Base-by-base conservation (phyloP, 37 sponge, comb jelly and placozoan genomes). In the Aphrocallistes beatrix region DNA sequence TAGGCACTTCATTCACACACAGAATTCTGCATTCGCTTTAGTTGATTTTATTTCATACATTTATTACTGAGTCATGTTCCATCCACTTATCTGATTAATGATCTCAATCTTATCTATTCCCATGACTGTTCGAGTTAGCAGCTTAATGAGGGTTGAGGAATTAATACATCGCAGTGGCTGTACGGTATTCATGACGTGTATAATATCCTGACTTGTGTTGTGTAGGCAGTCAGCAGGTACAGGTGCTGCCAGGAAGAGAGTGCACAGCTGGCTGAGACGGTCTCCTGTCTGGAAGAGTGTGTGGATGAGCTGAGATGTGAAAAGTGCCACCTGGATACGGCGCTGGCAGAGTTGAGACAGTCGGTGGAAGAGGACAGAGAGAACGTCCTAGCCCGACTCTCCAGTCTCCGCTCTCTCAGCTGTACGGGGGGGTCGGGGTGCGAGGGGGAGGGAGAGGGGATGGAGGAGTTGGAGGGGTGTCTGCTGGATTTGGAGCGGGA, bases 381-480 rank as follows among this genome's bases (percentile, higher is more conserved):
- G 10, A 60, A 30, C 75, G n/a, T 60, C 34, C 10, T 60, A 60
- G 75, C 75, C 3, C 10, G 75, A 60, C 75, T 60, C 10, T 21
- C 75, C 34, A 60, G 75, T 60, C 75, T 60, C 25, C 75, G 34
- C 17, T 32, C 75, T 19, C 10, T 60, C 21, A 13, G 34, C n/a
- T 25, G 75, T 60, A 30, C 10, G 6, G 8, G 28, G 8, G 75
- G n/a, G 28, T 32, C n/a, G n/a, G 10, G 1, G 10, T 25, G 75
- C 34, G n/a, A 28, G 8, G 75, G 34, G 21, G 45, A 42, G 45
- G 13, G 45, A 16, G 75, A 30, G 25, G n/a, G 75, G 10, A 60
- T 60, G n/a, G 75, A 60, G n/a, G 75, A 60, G 75, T 13, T 60
- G n/a, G 75, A 60, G 34, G 75, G n/a, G 3, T 60, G 75, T 60